phyloP scores from a whole-genome alignment of 1,140 invertebrate genomes.

The Chionoecetes opilio region DNA sequence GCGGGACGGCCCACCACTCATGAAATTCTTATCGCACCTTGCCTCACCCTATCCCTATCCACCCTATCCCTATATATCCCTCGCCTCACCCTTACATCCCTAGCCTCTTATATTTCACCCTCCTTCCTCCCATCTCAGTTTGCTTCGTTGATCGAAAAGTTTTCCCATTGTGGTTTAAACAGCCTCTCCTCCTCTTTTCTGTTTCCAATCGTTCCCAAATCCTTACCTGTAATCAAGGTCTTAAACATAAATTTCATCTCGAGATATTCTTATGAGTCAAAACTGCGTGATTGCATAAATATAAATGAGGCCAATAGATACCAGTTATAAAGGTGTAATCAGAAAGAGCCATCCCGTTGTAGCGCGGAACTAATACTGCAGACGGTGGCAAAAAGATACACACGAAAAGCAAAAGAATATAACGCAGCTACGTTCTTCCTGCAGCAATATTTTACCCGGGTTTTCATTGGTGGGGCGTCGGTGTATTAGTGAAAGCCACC shows the following conservation, averaged over 20 bases:
- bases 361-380: not conserved
- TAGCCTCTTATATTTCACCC: not conserved
- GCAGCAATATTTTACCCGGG: conserved; percentile 1
- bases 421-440: not conserved
- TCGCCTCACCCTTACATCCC: not conserved
- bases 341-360: not conserved
- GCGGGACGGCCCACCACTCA: not conserved
- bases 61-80: too few relatives aligned
- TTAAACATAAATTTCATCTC: not conserved
- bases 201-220: not conserved
- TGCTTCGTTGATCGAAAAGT: not conserved
- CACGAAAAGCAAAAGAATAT: not conserved
- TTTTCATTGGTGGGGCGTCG: not conserved
- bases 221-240: not conserved
- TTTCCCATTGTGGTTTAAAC: conserved; percentile 12
- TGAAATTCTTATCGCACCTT: conserved; percentile 13
- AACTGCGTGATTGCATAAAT: not conserved
- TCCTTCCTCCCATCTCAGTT: not conserved
- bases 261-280: not conserved
- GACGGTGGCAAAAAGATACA: not conserved
- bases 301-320: conserved; percentile 1
- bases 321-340: not conserved
- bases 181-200: not conserved
- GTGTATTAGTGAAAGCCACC: conserved; percentile 17
- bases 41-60: too few relatives aligned